Base-by-base conservation (phyloP, 1,140 invertebrate genomes). In the Danaus plexippus region DNA sequence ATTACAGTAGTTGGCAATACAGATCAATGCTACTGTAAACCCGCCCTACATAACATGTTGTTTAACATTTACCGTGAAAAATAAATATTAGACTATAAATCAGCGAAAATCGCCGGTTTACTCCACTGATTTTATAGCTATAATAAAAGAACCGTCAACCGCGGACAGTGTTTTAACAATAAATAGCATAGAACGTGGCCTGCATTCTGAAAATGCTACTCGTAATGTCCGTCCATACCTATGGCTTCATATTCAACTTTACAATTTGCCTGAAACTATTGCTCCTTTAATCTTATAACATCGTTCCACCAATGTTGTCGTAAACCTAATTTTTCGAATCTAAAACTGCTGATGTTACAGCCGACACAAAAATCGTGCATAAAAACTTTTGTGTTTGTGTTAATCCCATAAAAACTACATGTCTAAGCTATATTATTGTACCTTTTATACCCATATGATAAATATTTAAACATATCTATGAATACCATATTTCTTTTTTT, bases 61-160 rank as follows among this genome's bases (percentile, higher is more conserved):
- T 60, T 56, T 63, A 56, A 54, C 66, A 73, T 71, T 73, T 80
- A 77, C 74, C 76, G 75, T 81, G 82, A 80, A 86, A 81, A 86
- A 82, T 76, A 86, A 83, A 85, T 84, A 82, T 78, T 78, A 63
- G 64, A 54, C 69, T 66, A 77, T 82, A 86, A 79, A 84, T 84
- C 77, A 74, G 68, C 67, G 69, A 73, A 81, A 84, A 84, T 80
- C 67, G 61, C 63, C 61, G 67, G 73, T 78, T 77, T 77, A 72
- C 69, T 72, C 69, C 68, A 69, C 55, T 61, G 70, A 66, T 71
- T 85, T 85, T 82, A 86, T 83, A 74, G 76, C 77, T 69, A 72
- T 85, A 84, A 84, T 86, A 86, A 86, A 85, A 83, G 76, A 80
- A 76, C 76, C 71, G 82, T 82, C 79, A 77, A 80, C 77, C 57